Evolutionary conservation across 2,113 vertebrate species (phyloP), one percentile per base, ranked within the genome.

Genomic region (Capra hircus): DNA sequence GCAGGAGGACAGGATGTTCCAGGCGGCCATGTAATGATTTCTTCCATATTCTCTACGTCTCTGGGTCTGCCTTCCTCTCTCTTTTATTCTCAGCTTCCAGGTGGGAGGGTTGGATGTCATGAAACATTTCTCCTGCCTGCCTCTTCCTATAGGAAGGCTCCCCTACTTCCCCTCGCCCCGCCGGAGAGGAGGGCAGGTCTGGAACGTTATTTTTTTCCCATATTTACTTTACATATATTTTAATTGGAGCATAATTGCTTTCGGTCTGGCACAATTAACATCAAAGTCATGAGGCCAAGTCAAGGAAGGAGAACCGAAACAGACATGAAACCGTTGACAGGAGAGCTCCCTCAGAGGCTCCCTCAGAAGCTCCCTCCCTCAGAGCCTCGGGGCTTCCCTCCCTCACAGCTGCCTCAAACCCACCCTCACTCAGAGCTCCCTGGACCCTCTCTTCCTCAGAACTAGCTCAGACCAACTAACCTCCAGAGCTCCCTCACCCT

Each of bases 121-220:
- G 27, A 83, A 83, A 48, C 5, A 7, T 85, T 33, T 82, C 12
- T 59, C 77, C 67, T 3, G 6, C 52, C 53, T 3, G 6, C 45
- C 53, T 85, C 50, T 71, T 92, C 91, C 86, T 78, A 59, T 1
- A 21, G 52, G 84, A 96, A 95, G 91, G 19, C 19, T 71, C n/a
- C 33, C 33, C 17, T 8, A 36, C 33, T 10, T n/a, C 3, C 64
- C 17, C 17, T 8, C 0, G 17, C 33, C n/a, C n/a, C 0, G 2
- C n/a, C 4, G 1, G 64, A 36, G 1, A 28, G 55, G 36, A 23
- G 30, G 53, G 40, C 15, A 53, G 48, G 2, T 52, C 27, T 5
- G 71, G 40, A 43, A 77, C 6, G 3, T 27, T 77, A 3, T 74
- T 43, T 77, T 43, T 74, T 43, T 77, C 3, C 67, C 67, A 13